Percentiles rank a stretch among this genome's conserved stretches.
Evolutionary conservation across 2,888 invertebrate species (phyloP).

Genomic region (Ennomos quercinarius): DNA sequence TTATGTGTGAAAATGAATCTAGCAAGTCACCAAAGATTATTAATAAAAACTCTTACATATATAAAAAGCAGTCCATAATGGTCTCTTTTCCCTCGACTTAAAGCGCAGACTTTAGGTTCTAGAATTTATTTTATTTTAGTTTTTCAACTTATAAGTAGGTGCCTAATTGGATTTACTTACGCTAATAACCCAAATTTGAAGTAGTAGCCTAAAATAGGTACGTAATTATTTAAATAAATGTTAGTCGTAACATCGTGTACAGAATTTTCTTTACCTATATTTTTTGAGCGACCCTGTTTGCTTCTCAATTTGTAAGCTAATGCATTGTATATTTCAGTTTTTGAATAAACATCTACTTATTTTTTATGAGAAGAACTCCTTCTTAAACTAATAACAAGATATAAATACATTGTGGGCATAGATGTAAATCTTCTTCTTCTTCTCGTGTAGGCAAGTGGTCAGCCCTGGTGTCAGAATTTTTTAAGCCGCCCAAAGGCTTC

Average conservation of each 20-base stretch:
- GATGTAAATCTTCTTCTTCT: no score
- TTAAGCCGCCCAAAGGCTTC: no score
- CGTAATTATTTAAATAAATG: conserved; percentile 16
- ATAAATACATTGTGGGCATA: no score
- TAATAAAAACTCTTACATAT: conserved; percentile 13
- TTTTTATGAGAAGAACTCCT: no score
- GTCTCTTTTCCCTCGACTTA: no score
- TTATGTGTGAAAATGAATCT: conserved; percentile 28
- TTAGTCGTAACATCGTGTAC: conserved; percentile 9
- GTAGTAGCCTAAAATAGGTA: neutral
- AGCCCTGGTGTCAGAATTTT: no score
- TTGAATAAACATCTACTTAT: neutral
- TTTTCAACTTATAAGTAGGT: conserved; percentile 5
- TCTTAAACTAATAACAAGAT: no score
- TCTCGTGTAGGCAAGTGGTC: no score
- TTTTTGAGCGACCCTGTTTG: conserved; percentile 18
- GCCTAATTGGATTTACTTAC: conserved; percentile 5
- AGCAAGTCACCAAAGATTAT: conserved; percentile 9
- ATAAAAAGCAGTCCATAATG: no score
- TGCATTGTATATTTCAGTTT: neutral
- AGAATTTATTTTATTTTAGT: no score
- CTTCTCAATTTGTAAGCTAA: conserved; percentile 9
- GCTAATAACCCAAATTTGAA: conserved; percentile 3
- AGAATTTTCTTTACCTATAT: conserved; percentile 23
- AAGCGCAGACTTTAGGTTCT: no score